Evolutionary conservation across 2,888 invertebrate species (phyloP), one percentile per base, ranked within the genome.

Genomic region (Amblyjoppa proteus): DNA sequence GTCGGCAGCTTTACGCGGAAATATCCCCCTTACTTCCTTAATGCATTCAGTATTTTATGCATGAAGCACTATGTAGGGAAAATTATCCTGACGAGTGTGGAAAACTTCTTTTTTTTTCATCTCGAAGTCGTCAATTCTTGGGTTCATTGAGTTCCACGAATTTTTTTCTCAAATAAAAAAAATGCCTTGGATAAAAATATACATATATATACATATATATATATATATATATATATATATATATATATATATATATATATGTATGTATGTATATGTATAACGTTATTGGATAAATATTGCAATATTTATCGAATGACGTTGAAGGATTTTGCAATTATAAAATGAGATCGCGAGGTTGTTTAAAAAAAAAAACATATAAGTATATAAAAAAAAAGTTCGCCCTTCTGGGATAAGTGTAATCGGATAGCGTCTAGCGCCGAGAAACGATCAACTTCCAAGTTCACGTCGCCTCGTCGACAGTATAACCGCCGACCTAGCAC

Each of bases 361-460:
- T 4, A 0, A 58, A 28, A 58, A 11, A 11, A 25, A 16, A 49
- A 1, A 4, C 3, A 41, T 1, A 3, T 3, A 3, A 5, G 4
- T 49, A 49, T 16, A 49, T 4, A 4, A 3, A 49, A 16, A 16
- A 49, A 49, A 49, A 49, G 13, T 3, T 4, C 16, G 3, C 3
- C 45, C 45, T 16, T 16, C 13, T 16, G 16, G 45, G 71, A 66
- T 25, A 25, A 51, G 51, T 41, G n/a, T 20, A 49, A 34, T 34
- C 73, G 80, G 45, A 80, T 80, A 53, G 73, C 45, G 45, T 80
- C 73, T 73, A 66, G 80, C 73, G 73, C 73, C 80, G 41, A 64
- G 41, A 53, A 41, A 73, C 64, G 73, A 73, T 80, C 80, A 80
- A 73, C 73, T 80, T 80, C 64, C 80, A 80, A 80, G 80, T 80